Conservation (phyloP, 1,140 invertebrate species). For the Trissolcus basalis region DNA sequence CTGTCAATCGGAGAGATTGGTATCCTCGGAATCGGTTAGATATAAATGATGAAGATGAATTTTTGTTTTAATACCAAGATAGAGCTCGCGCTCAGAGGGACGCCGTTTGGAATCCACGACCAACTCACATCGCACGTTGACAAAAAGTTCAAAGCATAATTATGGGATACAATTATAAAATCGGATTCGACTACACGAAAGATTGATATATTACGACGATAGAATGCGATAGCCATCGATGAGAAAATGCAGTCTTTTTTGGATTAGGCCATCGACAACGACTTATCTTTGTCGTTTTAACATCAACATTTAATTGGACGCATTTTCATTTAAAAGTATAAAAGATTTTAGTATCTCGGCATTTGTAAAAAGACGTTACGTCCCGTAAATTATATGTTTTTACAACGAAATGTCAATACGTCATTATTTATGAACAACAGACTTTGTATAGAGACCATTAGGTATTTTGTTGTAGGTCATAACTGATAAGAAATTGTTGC, state of each 20-base stretch:
- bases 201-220: slow-evolving; percentile 51
- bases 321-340: too few species aligned
- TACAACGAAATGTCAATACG: too few species aligned
- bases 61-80: slow-evolving; percentile 36
- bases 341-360: too few species aligned
- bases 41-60: slow-evolving; percentile 44
- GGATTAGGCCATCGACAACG: neutral
- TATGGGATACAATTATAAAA: slow-evolving; percentile 43
- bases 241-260: slow-evolving; percentile 30
- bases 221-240: slow-evolving; percentile 36
- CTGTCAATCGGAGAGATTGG: neutral
- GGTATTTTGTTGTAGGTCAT: too few species aligned
- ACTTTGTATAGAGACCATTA: too few species aligned
- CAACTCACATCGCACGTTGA: neutral
- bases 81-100: too few species aligned
- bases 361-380: too few species aligned
- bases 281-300: too few species aligned
- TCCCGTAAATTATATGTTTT: too few species aligned
- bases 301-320: too few species aligned
- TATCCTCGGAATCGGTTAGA: slow-evolving; percentile 4
- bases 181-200: slow-evolving; percentile 36
- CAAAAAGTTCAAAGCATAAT: slow-evolving; percentile 46
- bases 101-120: slow-evolving; percentile 19
- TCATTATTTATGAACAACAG: too few species aligned
- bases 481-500: too few species aligned